Evolutionary conservation across 35 echinoderm and acorn worm genomes (phyloP), one percentile per base, ranked within the genome.

Genomic region (Apostichopus japonicus): DNA sequence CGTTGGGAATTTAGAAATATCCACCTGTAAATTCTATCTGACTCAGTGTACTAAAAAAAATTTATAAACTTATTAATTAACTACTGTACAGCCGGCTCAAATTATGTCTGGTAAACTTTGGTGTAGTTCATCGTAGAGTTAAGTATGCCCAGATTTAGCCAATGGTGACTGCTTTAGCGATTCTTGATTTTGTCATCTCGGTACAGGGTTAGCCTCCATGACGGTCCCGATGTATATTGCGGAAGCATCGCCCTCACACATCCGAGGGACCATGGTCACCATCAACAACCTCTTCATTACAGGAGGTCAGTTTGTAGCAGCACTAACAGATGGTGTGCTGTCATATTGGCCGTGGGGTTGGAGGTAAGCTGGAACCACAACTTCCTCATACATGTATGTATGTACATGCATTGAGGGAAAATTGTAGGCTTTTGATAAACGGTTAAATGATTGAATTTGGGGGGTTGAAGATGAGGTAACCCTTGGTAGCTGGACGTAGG

Each of bases 201-300:
- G 33, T 44, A 91, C 62, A 99, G 97, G 97, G 63, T 78, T 99
- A 25, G 95, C 97, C 72, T 96, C 97, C 5, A 96, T 99, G 97
- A 99, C 97, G 8, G 95, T 96, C 15, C 95, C 97, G 1, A 96
- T 99, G 97, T 99, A 96, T 86, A 96, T 96, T 76, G 97, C 97
- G 21, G 97, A 99, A 77, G 75, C 86, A 90, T 91, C 97, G 1
- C 97, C 97, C 1, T 25, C 93, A 71, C 93, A 96, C 59, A 54
- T 92, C 0, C 78, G 97, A 72, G 97, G 97, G 53, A 67, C 86
- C 2, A 90, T 99, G 22, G 95, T 99, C 5, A 99, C 95, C 2
- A 63, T 96, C 53, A 99, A 99, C 73, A 93, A 94, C 61, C 14
- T 93, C 16, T 96, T 96, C 79, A 99, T 99, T 54, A 99, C 97